A percentile compares a stretch with the other conserved stretches of the same genome.
Conservation (phyloP, 2,113 vertebrate species). For the Atrichornis clamosus region DNA sequence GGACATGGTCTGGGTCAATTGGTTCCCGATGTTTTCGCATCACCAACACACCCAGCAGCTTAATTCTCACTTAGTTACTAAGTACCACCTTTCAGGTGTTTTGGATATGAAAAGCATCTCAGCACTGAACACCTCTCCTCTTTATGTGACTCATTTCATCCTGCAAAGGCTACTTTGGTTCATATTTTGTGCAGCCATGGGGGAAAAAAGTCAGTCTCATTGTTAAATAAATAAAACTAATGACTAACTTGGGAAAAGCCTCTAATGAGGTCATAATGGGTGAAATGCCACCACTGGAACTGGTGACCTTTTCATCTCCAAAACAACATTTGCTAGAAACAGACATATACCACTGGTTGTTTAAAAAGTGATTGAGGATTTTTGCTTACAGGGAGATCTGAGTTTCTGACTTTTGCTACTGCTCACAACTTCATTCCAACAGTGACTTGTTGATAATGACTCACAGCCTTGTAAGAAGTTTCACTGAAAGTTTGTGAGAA, state of each 20-base stretch:
- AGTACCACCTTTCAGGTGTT: background rate
- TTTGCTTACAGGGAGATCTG: background rate
- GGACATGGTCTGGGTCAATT: too few species aligned
- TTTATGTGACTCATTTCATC: fast-evolving
- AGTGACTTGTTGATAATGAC: background rate
- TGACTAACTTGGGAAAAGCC: background rate
- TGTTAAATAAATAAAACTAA: background rate
- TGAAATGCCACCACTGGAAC: background rate
- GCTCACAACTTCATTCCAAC: background rate
- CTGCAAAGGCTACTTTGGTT: background rate
- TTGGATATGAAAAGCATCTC: background rate
- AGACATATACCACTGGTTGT: background rate
- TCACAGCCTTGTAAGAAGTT: background rate
- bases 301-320: conserved; percentile 2
- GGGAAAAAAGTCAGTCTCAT: background rate
- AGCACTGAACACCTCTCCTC: background rate
- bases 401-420: background rate
- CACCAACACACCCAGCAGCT: background rate
- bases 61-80: background rate
- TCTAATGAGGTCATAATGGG: conserved; percentile 9
- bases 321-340: background rate
- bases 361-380: background rate
- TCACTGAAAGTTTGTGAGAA: background rate
- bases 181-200: background rate
- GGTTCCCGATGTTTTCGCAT: background rate